These are phyloP conservation scores for Holothuria scabra DNA, from an alignment of 53 echinoderm and acorn worm genomes.

Conservation along the genomic window DNA sequence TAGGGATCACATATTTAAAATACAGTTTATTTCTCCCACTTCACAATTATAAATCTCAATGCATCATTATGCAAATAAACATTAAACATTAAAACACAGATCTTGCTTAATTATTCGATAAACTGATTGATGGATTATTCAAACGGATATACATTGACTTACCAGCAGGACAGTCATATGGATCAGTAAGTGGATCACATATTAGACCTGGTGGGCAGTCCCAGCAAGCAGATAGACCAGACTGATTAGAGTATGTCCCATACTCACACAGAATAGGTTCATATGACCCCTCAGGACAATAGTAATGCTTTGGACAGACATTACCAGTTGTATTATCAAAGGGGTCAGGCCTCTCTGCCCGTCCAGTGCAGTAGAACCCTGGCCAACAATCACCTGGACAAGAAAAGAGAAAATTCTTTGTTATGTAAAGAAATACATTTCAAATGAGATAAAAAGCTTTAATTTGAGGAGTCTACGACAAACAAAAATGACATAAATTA, in stretches of 20 bases:
- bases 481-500: too few relatives aligned
- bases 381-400: constrained; percentile 75
- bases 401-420: neutral
- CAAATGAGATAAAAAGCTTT: neutral
- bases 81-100: too few relatives aligned
- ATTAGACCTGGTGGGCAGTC: constrained; percentile 76
- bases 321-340: constrained; percentile 84
- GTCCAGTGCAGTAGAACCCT: constrained; percentile 80
- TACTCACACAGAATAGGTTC: constrained; percentile 66
- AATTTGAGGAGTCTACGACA: too few relatives aligned
- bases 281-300: constrained; percentile 71
- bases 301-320: constrained; percentile 77
- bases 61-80: too few relatives aligned
- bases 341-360: constrained; percentile 76
- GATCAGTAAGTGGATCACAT: constrained; percentile 88
- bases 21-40: too few relatives aligned
- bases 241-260: constrained; percentile 76
- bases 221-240: constrained; percentile 75
- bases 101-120: too few relatives aligned
- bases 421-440: neutral
- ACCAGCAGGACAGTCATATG: constrained; percentile 89
- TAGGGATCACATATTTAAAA: constrained; percentile 51
- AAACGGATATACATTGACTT: neutral
- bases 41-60: too few relatives aligned
- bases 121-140: too few relatives aligned